phyloP scores from a whole-genome alignment of 1,140 invertebrate genomes.

The Meloidogyne floridensis region DNA sequence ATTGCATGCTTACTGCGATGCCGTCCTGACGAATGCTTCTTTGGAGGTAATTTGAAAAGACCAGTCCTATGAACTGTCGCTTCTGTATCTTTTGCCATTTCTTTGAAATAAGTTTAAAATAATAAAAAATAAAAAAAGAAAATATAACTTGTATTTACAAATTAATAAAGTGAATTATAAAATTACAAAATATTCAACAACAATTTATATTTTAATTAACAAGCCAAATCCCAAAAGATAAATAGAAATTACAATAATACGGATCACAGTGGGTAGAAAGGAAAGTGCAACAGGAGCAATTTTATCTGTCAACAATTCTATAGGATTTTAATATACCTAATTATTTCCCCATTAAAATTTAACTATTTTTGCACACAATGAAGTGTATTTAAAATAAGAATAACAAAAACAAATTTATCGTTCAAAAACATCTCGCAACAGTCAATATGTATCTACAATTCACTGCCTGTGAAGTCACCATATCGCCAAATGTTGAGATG shows the following conservation, averaged over 20 bases:
- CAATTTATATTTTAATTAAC: not conserved
- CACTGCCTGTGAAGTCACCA: constrained; percentile 62
- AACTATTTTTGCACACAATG: not conserved
- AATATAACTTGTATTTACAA: constrained; percentile 6
- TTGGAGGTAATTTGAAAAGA: constrained; percentile 48
- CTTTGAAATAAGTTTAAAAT: not conserved
- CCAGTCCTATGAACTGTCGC: constrained; percentile 42
- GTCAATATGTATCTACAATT: constrained; percentile 36
- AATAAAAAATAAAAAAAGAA: not conserved
- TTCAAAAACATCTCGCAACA: not conserved
- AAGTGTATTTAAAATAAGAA: not conserved
- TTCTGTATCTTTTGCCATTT: not conserved
- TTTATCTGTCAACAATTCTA: not conserved
- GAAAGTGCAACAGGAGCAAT: constrained; percentile 1
- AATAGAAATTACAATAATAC: constrained; percentile 23
- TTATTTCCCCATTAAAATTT: constrained; percentile 1
- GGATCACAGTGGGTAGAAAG: constrained; percentile 17
- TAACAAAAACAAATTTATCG: constrained; percentile 6
- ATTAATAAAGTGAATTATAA: not conserved
- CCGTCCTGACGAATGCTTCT: constrained; percentile 45
- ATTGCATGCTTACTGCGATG: constrained; percentile 50
- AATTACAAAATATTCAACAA: not conserved
- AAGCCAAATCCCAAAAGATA: constrained; percentile 14
- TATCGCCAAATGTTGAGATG: constrained; percentile 63
- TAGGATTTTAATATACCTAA: not conserved